Base-by-base conservation (phyloP, 2,888 invertebrate genomes). In the Polydrusus pterygomalis region DNA sequence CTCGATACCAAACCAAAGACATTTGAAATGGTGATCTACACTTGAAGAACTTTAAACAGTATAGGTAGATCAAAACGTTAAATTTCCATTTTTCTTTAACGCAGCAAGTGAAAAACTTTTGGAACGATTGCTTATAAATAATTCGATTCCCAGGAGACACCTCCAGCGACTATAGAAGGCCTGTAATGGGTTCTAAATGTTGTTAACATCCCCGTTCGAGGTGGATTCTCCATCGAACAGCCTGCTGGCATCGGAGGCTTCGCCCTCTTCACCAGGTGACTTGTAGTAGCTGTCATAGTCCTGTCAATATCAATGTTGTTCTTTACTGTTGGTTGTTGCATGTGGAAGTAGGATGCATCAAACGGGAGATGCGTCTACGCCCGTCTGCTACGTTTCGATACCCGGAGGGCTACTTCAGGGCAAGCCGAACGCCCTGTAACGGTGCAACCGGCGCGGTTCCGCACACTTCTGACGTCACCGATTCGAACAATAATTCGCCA, bases 171-270 rank as follows among this genome's bases (percentile, higher is more conserved):
- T 18, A 13, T 25, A 54, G n/a, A 56, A 47, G 25, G 10, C 63
- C 63, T 64, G 13, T 17, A 25, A 70, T 70, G 70, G 34, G 25
- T 51, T 70, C 45, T 69, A 67, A 70, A 83, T 84, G 83, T 81
- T 80, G 81, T 81, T 80, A 76, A 78, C 79, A 65, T 75, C 76
- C 62, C 67, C 81, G 64, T 81, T 83, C 84, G 87, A 85, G 82
- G 87, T 87, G 87, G 87, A 87, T 87, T 85, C 87, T 77, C 83
- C 86, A 77, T 82, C 84, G 75, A 82, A 81, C 74, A 82, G 79
- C 74, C 81, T 83, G 82, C 80, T 83, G 82, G 86, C 85, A 84
- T 85, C 84, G 70, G 78, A 75, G 77, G 77, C 75, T 75, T 83
- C 84, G 82, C 85, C 84, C 83, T 83, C 85, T 80, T 81, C 81